These are phyloP conservation scores for Lampris incognitus DNA, from an alignment of 2,113 vertebrate species.

Conservation along the genomic window DNA sequence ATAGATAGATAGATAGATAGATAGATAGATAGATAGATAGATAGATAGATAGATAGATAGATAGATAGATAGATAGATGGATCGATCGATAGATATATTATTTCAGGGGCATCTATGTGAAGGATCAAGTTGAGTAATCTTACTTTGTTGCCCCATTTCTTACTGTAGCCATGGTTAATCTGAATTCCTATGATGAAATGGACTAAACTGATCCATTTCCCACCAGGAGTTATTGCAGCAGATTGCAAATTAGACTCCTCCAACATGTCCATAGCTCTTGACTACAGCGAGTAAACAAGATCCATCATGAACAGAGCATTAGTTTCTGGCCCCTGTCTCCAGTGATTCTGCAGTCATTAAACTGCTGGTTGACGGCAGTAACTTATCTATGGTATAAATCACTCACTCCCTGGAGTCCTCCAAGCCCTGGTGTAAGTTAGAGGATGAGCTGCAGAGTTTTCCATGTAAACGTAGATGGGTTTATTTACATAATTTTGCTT, in stretches of 20 bases:
- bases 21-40: no score
- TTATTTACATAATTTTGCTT: no score
- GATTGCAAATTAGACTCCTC: constrained; percentile 16
- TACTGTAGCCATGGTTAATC: not conserved
- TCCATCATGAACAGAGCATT: constrained; percentile 54
- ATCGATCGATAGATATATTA: no score
- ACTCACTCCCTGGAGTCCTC: no score
- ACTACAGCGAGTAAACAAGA: constrained; percentile 43
- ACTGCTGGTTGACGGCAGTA: not conserved
- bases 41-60: no score
- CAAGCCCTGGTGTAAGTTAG: no score
- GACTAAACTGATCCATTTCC: constrained; percentile 23
- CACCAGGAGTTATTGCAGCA: not conserved
- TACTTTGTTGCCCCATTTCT: not conserved
- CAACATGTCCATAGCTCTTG: constrained; percentile 23
- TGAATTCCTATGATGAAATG: constrained; percentile 9
- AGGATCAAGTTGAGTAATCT: no score
- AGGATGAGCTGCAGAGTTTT: no score
- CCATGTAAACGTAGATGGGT: no score
- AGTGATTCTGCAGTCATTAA: not conserved
- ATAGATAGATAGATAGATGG: no score
- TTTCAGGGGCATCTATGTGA: no score
- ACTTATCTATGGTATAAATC: not conserved
- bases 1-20: no score
- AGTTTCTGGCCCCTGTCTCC: constrained; percentile 22